Conservation (phyloP, 2,888 invertebrate genomes). For the Idaea aversata region DNA sequence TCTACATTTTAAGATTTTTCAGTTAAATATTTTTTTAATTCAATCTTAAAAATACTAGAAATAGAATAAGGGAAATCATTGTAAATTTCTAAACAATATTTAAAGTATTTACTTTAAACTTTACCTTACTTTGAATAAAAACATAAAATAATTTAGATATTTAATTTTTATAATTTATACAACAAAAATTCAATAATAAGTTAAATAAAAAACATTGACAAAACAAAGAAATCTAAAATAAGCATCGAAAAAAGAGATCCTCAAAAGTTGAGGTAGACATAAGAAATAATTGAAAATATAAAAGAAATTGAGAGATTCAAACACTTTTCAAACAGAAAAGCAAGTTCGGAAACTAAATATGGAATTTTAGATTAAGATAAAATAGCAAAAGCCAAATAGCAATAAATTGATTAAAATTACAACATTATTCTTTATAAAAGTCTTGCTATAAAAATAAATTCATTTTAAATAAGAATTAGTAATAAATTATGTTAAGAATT, state of each 20-base stretch:
- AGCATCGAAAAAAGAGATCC: constrained; percentile 26
- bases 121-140: constrained; percentile 5
- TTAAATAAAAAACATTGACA: background rate
- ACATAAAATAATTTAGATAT: constrained; percentile 23
- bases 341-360: constrained; percentile 42
- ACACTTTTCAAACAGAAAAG: constrained; percentile 58
- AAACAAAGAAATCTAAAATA: constrained; percentile 15
- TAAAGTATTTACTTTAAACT: too few species aligned
- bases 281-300: constrained; percentile 25
- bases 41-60: too few species aligned
- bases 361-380: constrained; percentile 24
- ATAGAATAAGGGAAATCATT: too few species aligned
- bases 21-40: too few species aligned
- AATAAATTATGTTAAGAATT: constrained; percentile 12
- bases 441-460: constrained; percentile 34
- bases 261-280: constrained; percentile 35
- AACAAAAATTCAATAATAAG: background rate
- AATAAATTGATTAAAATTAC: constrained; percentile 25
- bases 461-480: constrained; percentile 31
- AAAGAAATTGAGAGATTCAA: constrained; percentile 30
- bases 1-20: too few species aligned
- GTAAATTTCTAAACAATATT: too few species aligned
- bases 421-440: constrained; percentile 31
- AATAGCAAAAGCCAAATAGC: constrained; percentile 39
- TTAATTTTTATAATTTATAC: background rate